Percentiles rank a stretch among this genome's conserved stretches.
phyloP scores from a whole-genome alignment of 2,888 invertebrate genomes.

The Anarsia innoxiella region DNA sequence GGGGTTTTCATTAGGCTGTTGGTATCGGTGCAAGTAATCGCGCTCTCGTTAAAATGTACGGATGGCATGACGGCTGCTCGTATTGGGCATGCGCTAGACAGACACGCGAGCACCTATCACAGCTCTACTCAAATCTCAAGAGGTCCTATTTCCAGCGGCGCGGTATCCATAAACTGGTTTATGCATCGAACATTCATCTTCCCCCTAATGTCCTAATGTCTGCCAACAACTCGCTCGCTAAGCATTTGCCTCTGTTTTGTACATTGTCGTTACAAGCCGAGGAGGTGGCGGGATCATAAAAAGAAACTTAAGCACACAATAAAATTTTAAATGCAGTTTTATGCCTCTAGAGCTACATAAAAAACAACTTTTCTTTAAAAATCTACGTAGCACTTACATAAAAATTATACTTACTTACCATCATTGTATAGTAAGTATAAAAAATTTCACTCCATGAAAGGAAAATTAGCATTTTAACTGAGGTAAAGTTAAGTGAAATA shows the following conservation, averaged over 20 bases:
- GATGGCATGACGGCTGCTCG: constrained; percentile 72
- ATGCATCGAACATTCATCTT: constrained; percentile 26
- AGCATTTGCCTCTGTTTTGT: too few species aligned
- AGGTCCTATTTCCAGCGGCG: constrained; percentile 31
- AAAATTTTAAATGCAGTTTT: constrained; percentile 24
- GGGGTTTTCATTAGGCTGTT: constrained; percentile 71
- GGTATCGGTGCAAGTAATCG: constrained; percentile 65
- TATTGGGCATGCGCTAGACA: constrained; percentile 42
- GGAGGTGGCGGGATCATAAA: constrained; percentile 23
- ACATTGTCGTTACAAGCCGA: constrained; percentile 25
- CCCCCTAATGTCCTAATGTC: constrained; percentile 8
- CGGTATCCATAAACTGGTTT: constrained; percentile 25
- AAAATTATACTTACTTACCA: too few species aligned
- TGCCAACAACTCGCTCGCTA: constrained; percentile 12
- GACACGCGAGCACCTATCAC: constrained; percentile 48
- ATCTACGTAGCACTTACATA: too few species aligned
- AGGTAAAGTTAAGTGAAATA: too few species aligned
- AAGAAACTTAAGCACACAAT: constrained; percentile 20
- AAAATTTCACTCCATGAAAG: too few species aligned
- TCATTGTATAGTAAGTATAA: too few species aligned
- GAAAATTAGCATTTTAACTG: too few species aligned
- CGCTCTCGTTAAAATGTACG: constrained; percentile 72
- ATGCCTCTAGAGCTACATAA: constrained; percentile 20
- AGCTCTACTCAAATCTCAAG: constrained; percentile 34
- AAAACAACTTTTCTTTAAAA: too few species aligned